Evolutionary conservation across 2,797 vertebrate genomes (phyloP).

Genomic region (Pangasius djambal): DNA sequence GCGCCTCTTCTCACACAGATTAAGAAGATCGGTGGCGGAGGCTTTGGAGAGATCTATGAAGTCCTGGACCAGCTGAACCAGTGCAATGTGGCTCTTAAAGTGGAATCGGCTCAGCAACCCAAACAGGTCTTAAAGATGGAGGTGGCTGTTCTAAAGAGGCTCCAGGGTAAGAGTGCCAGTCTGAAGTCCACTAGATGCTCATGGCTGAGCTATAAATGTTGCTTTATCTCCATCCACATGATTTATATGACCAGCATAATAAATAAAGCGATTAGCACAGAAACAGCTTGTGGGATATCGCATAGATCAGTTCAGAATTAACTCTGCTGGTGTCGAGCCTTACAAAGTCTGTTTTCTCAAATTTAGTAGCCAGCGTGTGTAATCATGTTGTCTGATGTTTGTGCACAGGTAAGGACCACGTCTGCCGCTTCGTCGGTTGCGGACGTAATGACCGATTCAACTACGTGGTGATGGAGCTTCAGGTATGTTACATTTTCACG

Average conservation of each 20-base stretch:
- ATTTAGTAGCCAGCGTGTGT: background rate
- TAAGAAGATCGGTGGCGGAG: slow-evolving; percentile 97
- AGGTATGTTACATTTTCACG: slow-evolving; percentile 76
- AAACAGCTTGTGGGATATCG: background rate
- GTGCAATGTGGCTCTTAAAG: slow-evolving; percentile 92
- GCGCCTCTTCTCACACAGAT: slow-evolving; percentile 67
- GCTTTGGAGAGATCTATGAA: slow-evolving; percentile 99
- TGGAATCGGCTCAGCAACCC: slow-evolving; percentile 96
- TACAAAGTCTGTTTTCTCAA: background rate
- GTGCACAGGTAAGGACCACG: slow-evolving; percentile 92
- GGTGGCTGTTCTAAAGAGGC: slow-evolving; percentile 95
- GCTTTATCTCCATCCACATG: background rate
- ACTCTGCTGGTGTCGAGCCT: background rate
- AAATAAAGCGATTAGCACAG: background rate
- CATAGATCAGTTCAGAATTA: background rate
- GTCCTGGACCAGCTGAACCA: slow-evolving; percentile 93
- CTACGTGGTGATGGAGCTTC: slow-evolving; percentile 98
- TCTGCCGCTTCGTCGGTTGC: slow-evolving; percentile 97
- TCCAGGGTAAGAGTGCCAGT: slow-evolving; percentile 85
- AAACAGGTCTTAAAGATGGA: slow-evolving; percentile 99
- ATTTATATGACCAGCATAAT: background rate
- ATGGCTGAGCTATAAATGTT: background rate
- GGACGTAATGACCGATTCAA: slow-evolving; percentile 98
- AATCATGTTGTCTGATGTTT: background rate
- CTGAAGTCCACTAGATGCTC: background rate